Conservation (phyloP, 2,888 invertebrate species). For the Autographa gamma region DNA sequence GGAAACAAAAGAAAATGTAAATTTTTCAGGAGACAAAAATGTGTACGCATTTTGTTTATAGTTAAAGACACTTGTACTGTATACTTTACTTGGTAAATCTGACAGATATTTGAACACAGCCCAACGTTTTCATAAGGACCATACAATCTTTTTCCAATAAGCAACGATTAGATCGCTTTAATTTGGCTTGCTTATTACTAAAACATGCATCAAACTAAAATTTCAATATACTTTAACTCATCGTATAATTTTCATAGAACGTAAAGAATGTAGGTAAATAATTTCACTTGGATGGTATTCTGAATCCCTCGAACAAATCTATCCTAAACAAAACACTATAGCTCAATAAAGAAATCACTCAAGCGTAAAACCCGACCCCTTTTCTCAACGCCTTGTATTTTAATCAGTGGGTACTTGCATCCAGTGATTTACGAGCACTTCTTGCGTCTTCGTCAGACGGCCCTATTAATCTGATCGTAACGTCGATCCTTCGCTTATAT, state of each 20-base stretch:
- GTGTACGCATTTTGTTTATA: background rate
- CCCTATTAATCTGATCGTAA: conserved; percentile 46
- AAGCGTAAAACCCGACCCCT: conserved; percentile 23
- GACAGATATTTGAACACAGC: too few relatives aligned
- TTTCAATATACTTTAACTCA: too few relatives aligned
- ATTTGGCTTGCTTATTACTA: too few relatives aligned
- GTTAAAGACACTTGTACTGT: background rate
- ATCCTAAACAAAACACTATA: background rate
- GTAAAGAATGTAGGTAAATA: background rate
- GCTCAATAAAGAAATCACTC: conserved; percentile 6
- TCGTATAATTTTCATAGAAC: background rate
- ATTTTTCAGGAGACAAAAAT: background rate
- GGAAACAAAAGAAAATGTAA: conserved; percentile 4
- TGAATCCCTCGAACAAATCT: background rate
- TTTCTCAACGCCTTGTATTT: conserved; percentile 38
- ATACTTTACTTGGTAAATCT: too few relatives aligned
- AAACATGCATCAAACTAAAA: too few relatives aligned
- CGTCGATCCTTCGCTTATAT: conserved; percentile 28
- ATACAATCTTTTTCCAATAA: too few relatives aligned
- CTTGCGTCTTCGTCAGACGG: conserved; percentile 32
- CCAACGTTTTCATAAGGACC: too few relatives aligned
- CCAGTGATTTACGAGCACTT: conserved; percentile 51
- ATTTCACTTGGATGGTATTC: background rate
- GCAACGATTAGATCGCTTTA: too few relatives aligned
- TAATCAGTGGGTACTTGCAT: conserved; percentile 44